A percentile compares a stretch with the other conserved stretches of the same genome.
Evolutionary conservation across 2,113 vertebrate species (phyloP).

Genomic region (Chaetops frenatus): DNA sequence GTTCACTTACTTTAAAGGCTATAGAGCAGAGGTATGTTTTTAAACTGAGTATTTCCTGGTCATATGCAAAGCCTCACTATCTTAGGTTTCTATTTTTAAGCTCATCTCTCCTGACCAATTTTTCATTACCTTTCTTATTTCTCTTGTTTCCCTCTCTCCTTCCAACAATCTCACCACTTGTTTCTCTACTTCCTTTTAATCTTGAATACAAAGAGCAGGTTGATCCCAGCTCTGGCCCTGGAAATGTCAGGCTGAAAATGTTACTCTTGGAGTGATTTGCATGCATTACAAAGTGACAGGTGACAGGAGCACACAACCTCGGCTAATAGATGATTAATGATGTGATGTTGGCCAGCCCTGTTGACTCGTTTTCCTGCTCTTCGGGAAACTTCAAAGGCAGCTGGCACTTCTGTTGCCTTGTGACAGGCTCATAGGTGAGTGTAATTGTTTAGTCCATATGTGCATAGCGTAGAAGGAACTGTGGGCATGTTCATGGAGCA

Average conservation of each 20-base stretch:
- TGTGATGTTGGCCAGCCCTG: conserved; percentile 58
- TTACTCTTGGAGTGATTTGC: conserved; percentile 67
- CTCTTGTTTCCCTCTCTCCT: neutral
- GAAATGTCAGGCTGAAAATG: conserved; percentile 67
- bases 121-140: neutral
- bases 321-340: conserved; percentile 74
- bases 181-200: conserved; percentile 35
- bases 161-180: neutral
- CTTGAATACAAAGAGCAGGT: conserved; percentile 32
- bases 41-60: neutral
- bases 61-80: neutral
- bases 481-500: neutral
- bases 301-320: conserved; percentile 63
- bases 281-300: conserved; percentile 68
- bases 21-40: neutral
- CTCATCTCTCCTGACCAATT: neutral
- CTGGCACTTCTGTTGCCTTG: conserved; percentile 56
- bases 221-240: conserved; percentile 50
- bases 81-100: neutral
- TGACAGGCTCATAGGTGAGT: neutral
- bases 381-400: conserved; percentile 62
- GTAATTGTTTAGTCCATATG: conserved; percentile 31
- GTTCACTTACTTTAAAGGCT: neutral
- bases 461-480: neutral
- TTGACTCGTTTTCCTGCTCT: conserved; percentile 55